These are phyloP conservation scores for Trachops cirrhosus DNA, from an alignment of 2,797 vertebrate species.

Conservation along the genomic window DNA sequence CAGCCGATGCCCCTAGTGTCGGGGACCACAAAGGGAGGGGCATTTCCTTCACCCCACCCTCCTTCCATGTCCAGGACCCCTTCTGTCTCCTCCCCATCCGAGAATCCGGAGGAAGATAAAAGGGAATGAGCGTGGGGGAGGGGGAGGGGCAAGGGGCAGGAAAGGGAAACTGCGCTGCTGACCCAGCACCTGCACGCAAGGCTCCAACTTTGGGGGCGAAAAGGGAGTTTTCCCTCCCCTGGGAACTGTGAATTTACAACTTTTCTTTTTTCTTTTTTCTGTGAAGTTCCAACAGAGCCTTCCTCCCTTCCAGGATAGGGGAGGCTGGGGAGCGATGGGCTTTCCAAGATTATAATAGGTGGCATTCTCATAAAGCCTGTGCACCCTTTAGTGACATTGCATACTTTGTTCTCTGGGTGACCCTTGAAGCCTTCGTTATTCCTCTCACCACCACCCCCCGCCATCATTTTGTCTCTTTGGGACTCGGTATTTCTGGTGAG, in stretches of 20 bases:
- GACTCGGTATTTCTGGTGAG: conserved; percentile 45
- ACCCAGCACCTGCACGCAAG: background rate
- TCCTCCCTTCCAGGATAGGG: background rate
- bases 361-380: conserved; percentile 44
- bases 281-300: background rate
- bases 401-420: conserved; percentile 50
- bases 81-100: background rate
- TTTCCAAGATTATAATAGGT: background rate
- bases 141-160: background rate
- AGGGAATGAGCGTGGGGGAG: background rate
- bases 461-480: conserved; percentile 26
- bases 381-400: conserved; percentile 48
- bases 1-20: background rate
- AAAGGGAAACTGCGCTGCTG: background rate
- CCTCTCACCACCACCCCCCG: background rate
- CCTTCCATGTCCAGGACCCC: background rate
- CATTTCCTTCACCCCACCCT: background rate
- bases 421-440: conserved; percentile 51
- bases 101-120: background rate
- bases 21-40: background rate
- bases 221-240: background rate
- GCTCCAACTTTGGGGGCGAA: background rate
- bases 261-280: background rate
- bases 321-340: accelerated
- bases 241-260: background rate